Evolutionary conservation across 2,113 vertebrate genomes (phyloP).

Genomic region (Alouatta palliata): DNA sequence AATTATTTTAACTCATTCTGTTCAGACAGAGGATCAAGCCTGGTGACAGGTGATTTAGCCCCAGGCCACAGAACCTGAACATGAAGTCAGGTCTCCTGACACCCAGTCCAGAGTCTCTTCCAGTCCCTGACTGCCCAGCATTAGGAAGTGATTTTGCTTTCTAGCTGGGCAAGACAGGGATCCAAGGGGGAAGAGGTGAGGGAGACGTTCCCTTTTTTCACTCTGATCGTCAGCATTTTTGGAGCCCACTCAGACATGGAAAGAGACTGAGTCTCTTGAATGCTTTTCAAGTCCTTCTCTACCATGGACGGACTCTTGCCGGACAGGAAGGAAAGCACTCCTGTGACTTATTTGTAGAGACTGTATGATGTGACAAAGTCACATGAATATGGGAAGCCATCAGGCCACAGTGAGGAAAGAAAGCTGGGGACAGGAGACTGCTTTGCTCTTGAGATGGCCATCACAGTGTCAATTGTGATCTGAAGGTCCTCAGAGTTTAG

Average conservation of each 20-base stretch:
- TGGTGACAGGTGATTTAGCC: not conserved
- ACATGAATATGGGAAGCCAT: not conserved
- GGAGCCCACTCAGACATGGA: not conserved
- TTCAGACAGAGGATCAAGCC: not conserved
- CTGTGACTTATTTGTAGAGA: not conserved
- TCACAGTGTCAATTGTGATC: no score
- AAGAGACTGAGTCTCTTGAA: accelerated
- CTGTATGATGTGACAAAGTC: not conserved
- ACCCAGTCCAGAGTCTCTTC: not conserved
- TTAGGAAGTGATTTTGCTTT: not conserved
- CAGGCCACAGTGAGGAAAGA: not conserved
- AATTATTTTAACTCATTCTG: not conserved
- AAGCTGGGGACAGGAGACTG: not conserved
- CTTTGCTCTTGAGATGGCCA: not conserved
- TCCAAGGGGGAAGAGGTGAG: not conserved
- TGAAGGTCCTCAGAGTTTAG: not conserved
- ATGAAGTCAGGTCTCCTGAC: not conserved
- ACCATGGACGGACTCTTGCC: accelerated
- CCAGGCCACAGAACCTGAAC: not conserved
- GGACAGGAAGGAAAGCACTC: not conserved
- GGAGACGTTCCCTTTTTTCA: not conserved
- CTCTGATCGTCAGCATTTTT: not conserved
- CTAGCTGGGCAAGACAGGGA: not conserved
- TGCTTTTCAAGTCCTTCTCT: not conserved
- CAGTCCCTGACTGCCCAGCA: no score